Base-by-base conservation (phyloP, 2,797 vertebrate species). In the Gymnocypris eckloni region DNA sequence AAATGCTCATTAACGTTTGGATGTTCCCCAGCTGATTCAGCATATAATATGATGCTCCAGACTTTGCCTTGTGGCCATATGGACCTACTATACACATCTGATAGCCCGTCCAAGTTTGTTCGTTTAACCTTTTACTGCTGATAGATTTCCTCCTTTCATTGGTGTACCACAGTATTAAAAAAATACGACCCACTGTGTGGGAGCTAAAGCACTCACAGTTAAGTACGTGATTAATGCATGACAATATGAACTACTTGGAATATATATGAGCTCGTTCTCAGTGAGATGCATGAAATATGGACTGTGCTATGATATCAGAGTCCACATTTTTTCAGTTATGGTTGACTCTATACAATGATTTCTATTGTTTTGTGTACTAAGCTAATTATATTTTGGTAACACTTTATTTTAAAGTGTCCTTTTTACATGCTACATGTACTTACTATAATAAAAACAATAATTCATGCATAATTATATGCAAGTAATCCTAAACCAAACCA, bases 181-280 rank as follows among this genome's bases (percentile, higher is more conserved):
- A 79, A 59, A 70, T 48, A 59, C 2, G 13, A 59, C 48, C 25
- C 37, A n/a, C 81, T n/a, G 59, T 33, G 70, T 39, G 61, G 33
- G 18, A 77, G 72, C 64, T 67, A 20, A 71, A 73, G 54, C 16
- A 33, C 50, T 79, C 18, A 48, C 33, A 66, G 54, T 85, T 73
- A 71, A 66, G n/a, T 69, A 41, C 15, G 52, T 83, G 41, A 85
- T 89, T 89, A 89, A 85, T 82, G 82, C 82, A 54, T 82, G 54
- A 64, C 43, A 82, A 70, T 45, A 37, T 80, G 83, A 48, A 85
- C 48, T 64, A 79, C 79, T 85, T 82, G 41, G 48, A 41, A 71
- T 76, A 75, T 70, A 79, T 72, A 84, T 61, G 64, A 84, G 22
- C 59, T 18, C 15, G 4, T 75, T 18, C 12, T 69, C 79, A 10